Conservation (phyloP, 1,140 invertebrate genomes). For the Musca domestica region DNA sequence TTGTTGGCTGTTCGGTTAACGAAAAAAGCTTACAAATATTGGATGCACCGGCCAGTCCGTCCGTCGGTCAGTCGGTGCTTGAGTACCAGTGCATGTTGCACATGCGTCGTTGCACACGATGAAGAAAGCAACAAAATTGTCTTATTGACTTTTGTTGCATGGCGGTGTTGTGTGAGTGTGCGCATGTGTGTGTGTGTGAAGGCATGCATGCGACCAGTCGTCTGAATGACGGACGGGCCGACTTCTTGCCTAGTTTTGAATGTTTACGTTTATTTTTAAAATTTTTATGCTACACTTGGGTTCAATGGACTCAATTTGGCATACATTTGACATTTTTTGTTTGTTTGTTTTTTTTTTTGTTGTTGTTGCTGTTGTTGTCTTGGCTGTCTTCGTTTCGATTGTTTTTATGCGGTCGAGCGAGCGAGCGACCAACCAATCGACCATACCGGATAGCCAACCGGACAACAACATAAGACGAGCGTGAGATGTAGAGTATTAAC, state of each 20-base stretch:
- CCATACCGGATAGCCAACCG: too few relatives aligned
- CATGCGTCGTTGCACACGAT: slow-evolving; percentile 2
- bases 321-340: slow-evolving; percentile 41
- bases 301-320: slow-evolving; percentile 45
- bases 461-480: too few relatives aligned
- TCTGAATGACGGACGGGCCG: not conserved
- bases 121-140: not conserved
- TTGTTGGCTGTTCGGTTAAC: not conserved
- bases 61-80: not conserved
- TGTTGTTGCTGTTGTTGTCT: slow-evolving; percentile 2
- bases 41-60: too few relatives aligned
- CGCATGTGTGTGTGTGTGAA: not conserved
- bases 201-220: not conserved
- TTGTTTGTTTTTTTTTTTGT: slow-evolving; percentile 16
- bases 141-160: not conserved
- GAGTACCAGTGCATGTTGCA: not conserved
- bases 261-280: slow-evolving; percentile 6
- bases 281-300: slow-evolving; percentile 23
- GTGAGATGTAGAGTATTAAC: too few relatives aligned
- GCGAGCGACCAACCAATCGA: too few relatives aligned
- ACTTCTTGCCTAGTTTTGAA: too few relatives aligned
- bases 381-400: not conserved
- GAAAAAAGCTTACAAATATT: too few relatives aligned
- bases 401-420: not conserved
- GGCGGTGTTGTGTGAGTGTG: not conserved